These are phyloP conservation scores for Apaloderma vittatum DNA, from an alignment of 2,113 vertebrate genomes.

Conservation along the genomic window DNA sequence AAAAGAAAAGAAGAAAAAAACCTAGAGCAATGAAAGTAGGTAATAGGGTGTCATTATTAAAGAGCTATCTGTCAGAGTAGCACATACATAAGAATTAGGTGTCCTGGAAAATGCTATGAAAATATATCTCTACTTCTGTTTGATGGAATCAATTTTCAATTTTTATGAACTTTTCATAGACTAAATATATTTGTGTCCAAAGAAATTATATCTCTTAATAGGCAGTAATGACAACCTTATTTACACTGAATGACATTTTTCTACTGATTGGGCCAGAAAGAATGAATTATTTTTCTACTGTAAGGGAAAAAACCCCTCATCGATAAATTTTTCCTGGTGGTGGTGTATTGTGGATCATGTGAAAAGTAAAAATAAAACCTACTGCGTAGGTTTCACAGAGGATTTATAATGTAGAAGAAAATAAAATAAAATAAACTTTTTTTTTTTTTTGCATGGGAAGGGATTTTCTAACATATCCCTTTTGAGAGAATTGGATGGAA, in stretches of 20 bases:
- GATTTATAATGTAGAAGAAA: not conserved
- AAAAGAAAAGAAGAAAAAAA: not conserved
- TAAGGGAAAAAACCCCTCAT: not conserved
- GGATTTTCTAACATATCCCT: not conserved
- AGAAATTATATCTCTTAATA: conserved; percentile 12
- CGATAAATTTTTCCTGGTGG: not conserved
- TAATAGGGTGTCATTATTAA: conserved; percentile 38
- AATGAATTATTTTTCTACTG: not conserved
- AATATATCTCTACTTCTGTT: conserved; percentile 4
- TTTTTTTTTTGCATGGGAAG: not conserved
- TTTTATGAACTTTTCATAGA: conserved; percentile 48
- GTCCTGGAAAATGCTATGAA: conserved; percentile 23
- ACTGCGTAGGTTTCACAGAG: not conserved
- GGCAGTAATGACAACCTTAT: not conserved
- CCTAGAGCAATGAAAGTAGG: not conserved
- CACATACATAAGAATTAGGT: conserved; percentile 31
- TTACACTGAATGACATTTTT: conserved; percentile 11
- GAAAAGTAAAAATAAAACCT: not conserved
- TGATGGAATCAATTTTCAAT: conserved; percentile 43
- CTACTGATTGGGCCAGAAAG: not conserved
- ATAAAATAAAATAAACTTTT: not conserved
- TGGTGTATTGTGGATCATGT: not conserved
- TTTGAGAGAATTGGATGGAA: not conserved
- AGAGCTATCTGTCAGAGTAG: conserved; percentile 6
- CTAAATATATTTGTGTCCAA: conserved; percentile 32